phyloP scores from a whole-genome alignment of 2,888 invertebrate genomes.

The Lycaena phlaeas region DNA sequence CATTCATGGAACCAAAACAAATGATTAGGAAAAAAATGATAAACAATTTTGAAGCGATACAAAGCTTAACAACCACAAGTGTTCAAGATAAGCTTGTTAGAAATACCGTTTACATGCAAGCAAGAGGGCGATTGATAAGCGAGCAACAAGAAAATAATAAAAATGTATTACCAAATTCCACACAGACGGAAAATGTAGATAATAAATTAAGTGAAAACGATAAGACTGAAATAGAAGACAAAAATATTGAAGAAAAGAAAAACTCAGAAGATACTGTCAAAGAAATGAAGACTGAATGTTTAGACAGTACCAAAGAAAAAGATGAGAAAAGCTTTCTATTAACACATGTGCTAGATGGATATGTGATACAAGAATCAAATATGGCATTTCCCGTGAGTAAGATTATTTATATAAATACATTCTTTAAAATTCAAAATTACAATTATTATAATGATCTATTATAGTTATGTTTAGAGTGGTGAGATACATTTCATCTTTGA shows the following conservation, averaged over 20 bases:
- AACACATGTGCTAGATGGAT: conserved; percentile 59
- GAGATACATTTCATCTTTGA: no score
- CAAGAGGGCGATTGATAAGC: conserved; percentile 43
- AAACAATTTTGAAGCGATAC: conserved; percentile 7
- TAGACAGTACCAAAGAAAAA: conserved; percentile 21
- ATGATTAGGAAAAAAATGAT: conserved; percentile 13
- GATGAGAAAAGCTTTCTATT: conserved; percentile 34
- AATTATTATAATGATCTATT: no score
- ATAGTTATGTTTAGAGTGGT: no score
- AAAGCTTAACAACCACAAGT: conserved; percentile 10
- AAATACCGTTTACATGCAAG: conserved; percentile 58
- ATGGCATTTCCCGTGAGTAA: conserved; percentile 58
- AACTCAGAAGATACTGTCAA: conserved; percentile 18
- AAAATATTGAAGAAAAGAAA: conserved; percentile 16
- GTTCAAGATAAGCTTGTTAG: conserved; percentile 48
- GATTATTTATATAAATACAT: not conserved
- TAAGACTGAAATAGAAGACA: conserved; percentile 14
- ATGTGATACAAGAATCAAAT: conserved; percentile 62
- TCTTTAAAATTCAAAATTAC: no score
- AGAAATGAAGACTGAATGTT: conserved; percentile 16
- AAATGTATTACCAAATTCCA: conserved; percentile 13
- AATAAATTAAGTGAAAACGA: conserved; percentile 11
- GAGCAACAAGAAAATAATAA: conserved; percentile 14
- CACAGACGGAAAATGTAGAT: conserved; percentile 3
- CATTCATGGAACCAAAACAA: conserved; percentile 13